Evolutionary conservation across 2,888 invertebrate genomes (phyloP).

Genomic region (Heliconius aoede): DNA sequence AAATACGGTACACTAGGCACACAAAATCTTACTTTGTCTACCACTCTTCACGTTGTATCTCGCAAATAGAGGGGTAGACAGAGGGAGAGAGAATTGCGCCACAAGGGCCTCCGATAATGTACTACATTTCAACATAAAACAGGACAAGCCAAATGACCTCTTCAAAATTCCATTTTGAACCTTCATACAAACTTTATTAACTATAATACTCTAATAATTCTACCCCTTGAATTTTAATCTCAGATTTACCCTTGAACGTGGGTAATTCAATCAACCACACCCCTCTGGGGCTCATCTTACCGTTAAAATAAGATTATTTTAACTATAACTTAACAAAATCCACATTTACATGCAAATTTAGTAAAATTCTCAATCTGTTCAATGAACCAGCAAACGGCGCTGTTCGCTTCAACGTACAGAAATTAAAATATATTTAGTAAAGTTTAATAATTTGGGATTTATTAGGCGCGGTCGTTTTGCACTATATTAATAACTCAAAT

Average conservation of each 20-base stretch:
- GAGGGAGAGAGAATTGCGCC: no score
- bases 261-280: constrained; percentile 40
- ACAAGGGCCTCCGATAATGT: no score
- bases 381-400: constrained; percentile 49
- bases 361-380: constrained; percentile 51
- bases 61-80: no score
- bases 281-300: constrained; percentile 39
- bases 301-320: constrained; percentile 43
- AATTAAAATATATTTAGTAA: constrained; percentile 50
- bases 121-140: neutral
- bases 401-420: constrained; percentile 47
- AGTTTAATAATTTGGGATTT: constrained; percentile 27
- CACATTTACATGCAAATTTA: constrained; percentile 54
- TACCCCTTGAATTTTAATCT: constrained; percentile 18
- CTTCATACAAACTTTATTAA: constrained; percentile 1
- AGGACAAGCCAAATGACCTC: neutral
- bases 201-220: constrained; percentile 4
- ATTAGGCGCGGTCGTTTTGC: neutral
- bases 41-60: no score
- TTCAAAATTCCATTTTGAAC: constrained; percentile 8
- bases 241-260: constrained; percentile 29
- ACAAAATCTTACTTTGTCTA: no score
- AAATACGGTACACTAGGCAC: neutral
- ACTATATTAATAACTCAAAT: no score
- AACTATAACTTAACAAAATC: constrained; percentile 50